A percentile compares a stretch with the other conserved stretches of the same genome.
phyloP scores from a whole-genome alignment of 2,888 invertebrate species.

The Teinopalpus imperialis region DNA sequence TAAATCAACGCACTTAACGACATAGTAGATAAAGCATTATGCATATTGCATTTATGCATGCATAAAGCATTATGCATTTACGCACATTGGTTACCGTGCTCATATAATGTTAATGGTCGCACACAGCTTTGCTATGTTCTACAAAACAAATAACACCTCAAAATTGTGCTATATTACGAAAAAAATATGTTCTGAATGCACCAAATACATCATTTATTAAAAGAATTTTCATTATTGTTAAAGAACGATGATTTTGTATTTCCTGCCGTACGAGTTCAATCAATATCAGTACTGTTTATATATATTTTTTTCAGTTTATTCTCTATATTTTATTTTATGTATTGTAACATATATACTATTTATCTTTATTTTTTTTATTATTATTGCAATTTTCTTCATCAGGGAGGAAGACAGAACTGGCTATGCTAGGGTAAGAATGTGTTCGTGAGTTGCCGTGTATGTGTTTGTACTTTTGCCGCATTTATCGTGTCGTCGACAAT shows the following conservation, averaged over 20 bases:
- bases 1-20: conserved; percentile 44
- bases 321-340: conserved; percentile 30
- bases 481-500: conserved; percentile 40
- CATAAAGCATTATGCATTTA: too few species aligned
- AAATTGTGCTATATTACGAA: conserved; percentile 18
- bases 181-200: conserved; percentile 74
- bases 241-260: neutral
- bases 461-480: conserved; percentile 59
- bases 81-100: conserved; percentile 31
- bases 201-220: conserved; percentile 39
- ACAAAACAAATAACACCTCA: conserved; percentile 19
- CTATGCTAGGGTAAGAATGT: conserved; percentile 81
- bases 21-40: conserved; percentile 46
- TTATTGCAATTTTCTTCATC: conserved; percentile 76
- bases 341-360: conserved; percentile 35
- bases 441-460: conserved; percentile 72
- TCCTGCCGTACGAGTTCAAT: neutral
- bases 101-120: conserved; percentile 34
- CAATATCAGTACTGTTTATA: too few species aligned
- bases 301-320: conserved; percentile 20
- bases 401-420: conserved; percentile 82
- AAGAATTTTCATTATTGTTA: neutral
- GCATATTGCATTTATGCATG: too few species aligned
- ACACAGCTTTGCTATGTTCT: conserved; percentile 29
- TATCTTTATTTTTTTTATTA: conserved; percentile 40